A percentile compares a stretch with the other conserved stretches of the same genome.
Evolutionary conservation across 2,888 invertebrate genomes (phyloP).

Genomic region (Megaustenia siamemsis): DNA sequence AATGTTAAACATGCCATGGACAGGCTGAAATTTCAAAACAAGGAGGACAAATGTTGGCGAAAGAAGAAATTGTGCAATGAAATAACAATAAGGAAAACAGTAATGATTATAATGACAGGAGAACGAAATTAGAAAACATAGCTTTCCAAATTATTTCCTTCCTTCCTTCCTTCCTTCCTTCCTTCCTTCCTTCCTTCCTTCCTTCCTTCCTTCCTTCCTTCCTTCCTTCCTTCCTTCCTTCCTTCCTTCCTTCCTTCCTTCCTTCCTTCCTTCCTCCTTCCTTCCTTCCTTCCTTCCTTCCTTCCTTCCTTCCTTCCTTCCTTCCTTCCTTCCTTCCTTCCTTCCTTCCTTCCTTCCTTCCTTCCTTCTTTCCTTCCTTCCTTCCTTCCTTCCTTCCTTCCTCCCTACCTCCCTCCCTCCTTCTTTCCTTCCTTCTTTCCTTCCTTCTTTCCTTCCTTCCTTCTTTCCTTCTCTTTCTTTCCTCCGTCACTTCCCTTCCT

Average conservation of each 20-base stretch:
- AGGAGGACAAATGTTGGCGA: too few relatives aligned
- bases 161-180: background rate
- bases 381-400: background rate
- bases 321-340: background rate
- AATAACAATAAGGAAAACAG: too few relatives aligned
- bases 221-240: background rate
- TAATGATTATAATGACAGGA: too few relatives aligned
- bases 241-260: background rate
- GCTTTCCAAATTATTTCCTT: too few relatives aligned
- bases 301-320: background rate
- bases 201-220: too few relatives aligned
- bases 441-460: background rate
- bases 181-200: too few relatives aligned
- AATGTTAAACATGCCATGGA: too few relatives aligned
- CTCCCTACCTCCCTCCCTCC: background rate
- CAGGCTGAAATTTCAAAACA: too few relatives aligned
- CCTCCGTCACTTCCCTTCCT: background rate
- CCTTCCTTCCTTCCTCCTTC: background rate
- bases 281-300: slow-evolving; percentile 6
- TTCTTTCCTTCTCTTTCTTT: background rate
- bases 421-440: background rate
- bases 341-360: slow-evolving; percentile 6
- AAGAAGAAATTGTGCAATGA: too few relatives aligned
- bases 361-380: background rate
- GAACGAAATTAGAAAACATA: too few relatives aligned